Evolutionary conservation across 2,113 vertebrate genomes (phyloP).

Genomic region (Festucalex cinctus): DNA sequence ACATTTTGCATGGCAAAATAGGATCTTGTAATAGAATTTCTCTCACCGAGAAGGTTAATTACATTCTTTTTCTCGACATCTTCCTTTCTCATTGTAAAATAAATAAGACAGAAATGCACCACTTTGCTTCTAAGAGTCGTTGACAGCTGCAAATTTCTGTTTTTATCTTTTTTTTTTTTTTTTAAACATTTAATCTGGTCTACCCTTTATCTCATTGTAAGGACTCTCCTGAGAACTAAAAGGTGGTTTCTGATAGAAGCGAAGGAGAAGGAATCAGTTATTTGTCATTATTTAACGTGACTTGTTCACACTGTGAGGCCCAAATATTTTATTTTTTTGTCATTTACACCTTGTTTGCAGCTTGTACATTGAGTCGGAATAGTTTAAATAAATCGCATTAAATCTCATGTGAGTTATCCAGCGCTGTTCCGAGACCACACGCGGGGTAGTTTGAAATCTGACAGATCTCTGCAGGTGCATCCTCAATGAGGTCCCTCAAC

Average conservation of each 20-base stretch:
- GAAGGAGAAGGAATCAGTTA: conserved; percentile 13
- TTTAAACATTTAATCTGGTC: conserved; percentile 78
- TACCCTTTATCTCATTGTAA: conserved; percentile 52
- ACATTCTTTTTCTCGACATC: conserved; percentile 70
- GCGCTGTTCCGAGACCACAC: too few relatives aligned
- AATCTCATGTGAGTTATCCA: too few relatives aligned
- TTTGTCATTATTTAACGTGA: conserved; percentile 29
- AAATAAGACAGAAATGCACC: conserved; percentile 49
- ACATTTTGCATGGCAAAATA: conserved; percentile 92
- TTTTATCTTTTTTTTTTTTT: conserved; percentile 59
- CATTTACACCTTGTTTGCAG: too few relatives aligned
- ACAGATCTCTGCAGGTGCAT: too few relatives aligned
- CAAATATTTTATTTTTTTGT: too few relatives aligned
- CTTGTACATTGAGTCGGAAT: too few relatives aligned
- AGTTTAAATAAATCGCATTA: too few relatives aligned
- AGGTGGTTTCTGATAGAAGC: conserved; percentile 23
- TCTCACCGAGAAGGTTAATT: conserved; percentile 93
- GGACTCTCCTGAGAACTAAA: conserved; percentile 34
- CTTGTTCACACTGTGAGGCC: neutral
- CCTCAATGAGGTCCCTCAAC: too few relatives aligned
- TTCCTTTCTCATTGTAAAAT: conserved; percentile 23
- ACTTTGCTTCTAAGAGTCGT: conserved; percentile 67
- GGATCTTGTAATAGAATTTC: conserved; percentile 95
- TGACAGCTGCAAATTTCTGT: conserved; percentile 74
- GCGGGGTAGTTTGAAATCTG: too few relatives aligned